These are phyloP conservation scores for Trogon surrucura DNA, from an alignment of 2,113 vertebrate genomes.

Conservation along the genomic window DNA sequence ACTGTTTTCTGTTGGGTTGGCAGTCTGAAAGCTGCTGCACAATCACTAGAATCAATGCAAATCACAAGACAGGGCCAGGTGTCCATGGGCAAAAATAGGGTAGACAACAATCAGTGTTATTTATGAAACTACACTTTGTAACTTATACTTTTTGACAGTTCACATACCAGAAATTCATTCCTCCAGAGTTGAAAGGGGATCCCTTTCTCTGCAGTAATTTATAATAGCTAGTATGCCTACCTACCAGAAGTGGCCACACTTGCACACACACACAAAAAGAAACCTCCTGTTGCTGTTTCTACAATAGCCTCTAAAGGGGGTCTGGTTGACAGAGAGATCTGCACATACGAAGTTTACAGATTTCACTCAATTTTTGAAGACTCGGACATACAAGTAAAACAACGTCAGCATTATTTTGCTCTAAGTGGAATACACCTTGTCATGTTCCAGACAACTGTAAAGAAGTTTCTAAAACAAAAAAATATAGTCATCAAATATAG, in stretches of 20 bases:
- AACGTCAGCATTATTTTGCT: neutral
- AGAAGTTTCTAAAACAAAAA: neutral
- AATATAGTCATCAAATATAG: neutral
- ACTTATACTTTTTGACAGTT: neutral
- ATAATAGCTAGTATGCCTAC: neutral
- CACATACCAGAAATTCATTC: neutral
- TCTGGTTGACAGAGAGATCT: neutral
- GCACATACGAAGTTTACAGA: neutral
- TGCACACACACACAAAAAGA: neutral
- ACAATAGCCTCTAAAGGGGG: neutral
- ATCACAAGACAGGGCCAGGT: neutral
- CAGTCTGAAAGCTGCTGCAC: neutral
- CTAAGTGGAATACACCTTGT: fast-evolving
- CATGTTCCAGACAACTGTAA: neutral
- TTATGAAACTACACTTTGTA: neutral
- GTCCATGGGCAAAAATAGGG: neutral
- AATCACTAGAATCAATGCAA: neutral
- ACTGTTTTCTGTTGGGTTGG: neutral
- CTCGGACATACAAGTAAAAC: neutral
- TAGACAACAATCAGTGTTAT: neutral
- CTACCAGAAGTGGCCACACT: neutral
- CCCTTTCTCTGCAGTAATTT: neutral
- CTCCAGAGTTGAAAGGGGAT: neutral
- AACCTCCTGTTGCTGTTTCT: neutral
- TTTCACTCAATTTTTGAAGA: neutral